Conservation (phyloP, 2,113 vertebrate genomes). For the Calypte anna region DNA sequence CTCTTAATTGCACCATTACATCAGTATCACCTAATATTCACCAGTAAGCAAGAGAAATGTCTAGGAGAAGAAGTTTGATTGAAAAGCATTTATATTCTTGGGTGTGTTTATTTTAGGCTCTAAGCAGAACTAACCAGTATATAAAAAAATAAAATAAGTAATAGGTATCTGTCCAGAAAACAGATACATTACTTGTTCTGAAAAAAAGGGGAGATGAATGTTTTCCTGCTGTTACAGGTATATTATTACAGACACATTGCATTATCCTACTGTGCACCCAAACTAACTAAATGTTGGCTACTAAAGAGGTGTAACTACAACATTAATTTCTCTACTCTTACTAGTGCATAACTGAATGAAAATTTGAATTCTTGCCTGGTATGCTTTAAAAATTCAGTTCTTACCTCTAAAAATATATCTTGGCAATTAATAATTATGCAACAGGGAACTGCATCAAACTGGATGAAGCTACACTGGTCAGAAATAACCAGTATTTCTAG, state of each 20-base stretch:
- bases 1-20: constrained; percentile 1
- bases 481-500: not conserved
- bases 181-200: not conserved
- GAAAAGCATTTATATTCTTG: constrained; percentile 1
- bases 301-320: not conserved
- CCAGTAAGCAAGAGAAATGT: constrained; percentile 22
- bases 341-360: not conserved
- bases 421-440: not conserved
- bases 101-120: constrained; percentile 26
- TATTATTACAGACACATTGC: not conserved
- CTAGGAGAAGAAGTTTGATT: not conserved
- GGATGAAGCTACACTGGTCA: not conserved
- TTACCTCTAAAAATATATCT: not conserved
- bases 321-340: not conserved
- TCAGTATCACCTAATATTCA: not conserved
- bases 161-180: not conserved
- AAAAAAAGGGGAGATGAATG: not conserved
- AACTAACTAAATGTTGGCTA: not conserved
- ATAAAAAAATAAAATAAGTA: constrained; percentile 27
- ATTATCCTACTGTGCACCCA: not conserved
- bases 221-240: not conserved
- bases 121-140: not conserved
- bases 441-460: not conserved
- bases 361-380: not conserved
- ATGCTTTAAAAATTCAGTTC: not conserved